phyloP scores from a whole-genome alignment of 2,113 vertebrate species.

The Cairina moschata region DNA sequence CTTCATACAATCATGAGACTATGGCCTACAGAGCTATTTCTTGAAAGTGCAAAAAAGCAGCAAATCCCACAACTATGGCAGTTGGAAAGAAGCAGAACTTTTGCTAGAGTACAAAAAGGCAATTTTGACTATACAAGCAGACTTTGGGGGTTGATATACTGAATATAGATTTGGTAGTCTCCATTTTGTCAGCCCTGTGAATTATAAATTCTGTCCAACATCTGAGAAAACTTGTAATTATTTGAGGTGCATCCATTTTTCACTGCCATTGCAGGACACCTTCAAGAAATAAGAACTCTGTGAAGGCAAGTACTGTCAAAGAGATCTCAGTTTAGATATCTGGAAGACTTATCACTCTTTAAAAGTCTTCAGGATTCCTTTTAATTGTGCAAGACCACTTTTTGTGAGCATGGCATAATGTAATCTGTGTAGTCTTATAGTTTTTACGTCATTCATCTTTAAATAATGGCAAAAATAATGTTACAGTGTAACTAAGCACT shows the following conservation, averaged over 20 bases:
- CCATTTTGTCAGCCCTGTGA: neutral
- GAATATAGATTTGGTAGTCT: neutral
- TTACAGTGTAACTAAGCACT: slow-evolving; percentile 63
- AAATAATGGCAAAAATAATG: slow-evolving; percentile 62
- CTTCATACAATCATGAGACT: neutral
- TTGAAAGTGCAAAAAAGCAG: neutral
- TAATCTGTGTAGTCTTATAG: neutral
- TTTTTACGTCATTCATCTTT: slow-evolving; percentile 37
- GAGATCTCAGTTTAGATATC: neutral
- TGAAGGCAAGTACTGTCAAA: neutral
- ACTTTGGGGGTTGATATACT: neutral
- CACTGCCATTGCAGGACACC: neutral
- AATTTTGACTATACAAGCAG: neutral
- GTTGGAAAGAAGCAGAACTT: neutral
- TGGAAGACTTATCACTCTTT: neutral
- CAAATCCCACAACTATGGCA: neutral
- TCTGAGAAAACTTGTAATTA: neutral
- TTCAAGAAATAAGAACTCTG: neutral
- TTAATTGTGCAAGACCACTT: neutral
- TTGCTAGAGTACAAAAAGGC: neutral
- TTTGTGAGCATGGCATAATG: neutral
- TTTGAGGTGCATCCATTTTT: neutral
- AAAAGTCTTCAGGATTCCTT: neutral
- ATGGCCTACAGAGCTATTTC: neutral
- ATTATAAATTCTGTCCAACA: neutral